These are phyloP conservation scores for Strongylocentrotus purpuratus DNA, from an alignment of 35 echinoderm and acorn worm genomes.

Conservation along the genomic window DNA sequence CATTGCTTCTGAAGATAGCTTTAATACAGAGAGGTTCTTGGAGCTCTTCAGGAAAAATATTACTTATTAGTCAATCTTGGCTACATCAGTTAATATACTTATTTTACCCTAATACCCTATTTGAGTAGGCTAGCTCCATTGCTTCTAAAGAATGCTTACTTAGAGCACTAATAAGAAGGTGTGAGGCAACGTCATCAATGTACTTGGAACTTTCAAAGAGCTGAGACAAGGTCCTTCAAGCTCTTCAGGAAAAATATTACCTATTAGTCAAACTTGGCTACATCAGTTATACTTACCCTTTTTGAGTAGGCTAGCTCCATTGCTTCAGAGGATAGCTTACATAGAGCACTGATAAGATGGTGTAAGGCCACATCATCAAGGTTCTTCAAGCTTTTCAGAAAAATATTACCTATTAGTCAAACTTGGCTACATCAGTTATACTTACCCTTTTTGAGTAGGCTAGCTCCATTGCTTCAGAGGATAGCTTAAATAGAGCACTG, in stretches of 20 bases:
- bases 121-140: conserved; percentile 94
- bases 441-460: too few relatives aligned
- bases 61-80: not conserved
- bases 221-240: conserved; percentile 56
- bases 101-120: too few relatives aligned
- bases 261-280: not conserved
- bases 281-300: not conserved
- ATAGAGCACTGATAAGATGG: too few relatives aligned
- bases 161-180: conserved; percentile 94
- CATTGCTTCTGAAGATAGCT: not conserved
- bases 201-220: conserved; percentile 94
- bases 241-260: conserved; percentile 68
- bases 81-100: not conserved
- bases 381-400: too few relatives aligned
- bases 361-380: too few relatives aligned
- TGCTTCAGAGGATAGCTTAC: too few relatives aligned
- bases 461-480: too few relatives aligned
- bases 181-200: conserved; percentile 92
- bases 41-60: conserved; percentile 78
- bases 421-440: too few relatives aligned
- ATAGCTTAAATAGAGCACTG: too few relatives aligned
- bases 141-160: conserved; percentile 93
- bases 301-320: too few relatives aligned
- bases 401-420: too few relatives aligned
- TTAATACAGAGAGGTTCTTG: conserved; percentile 85